Conservation (phyloP, 2,113 vertebrate species). For the Paramormyrops kingsleyae region DNA sequence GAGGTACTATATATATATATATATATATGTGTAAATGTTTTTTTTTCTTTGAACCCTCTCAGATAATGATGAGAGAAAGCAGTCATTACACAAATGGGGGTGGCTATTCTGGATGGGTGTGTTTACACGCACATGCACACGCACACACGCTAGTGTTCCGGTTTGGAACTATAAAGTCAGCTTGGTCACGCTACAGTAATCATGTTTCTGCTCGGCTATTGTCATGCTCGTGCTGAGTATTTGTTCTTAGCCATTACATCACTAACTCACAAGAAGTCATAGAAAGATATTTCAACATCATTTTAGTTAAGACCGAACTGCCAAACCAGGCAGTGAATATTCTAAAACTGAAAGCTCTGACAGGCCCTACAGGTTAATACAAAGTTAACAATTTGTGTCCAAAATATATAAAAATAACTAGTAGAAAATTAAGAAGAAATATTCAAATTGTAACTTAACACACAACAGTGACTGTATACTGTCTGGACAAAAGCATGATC, state of each 20-base stretch:
- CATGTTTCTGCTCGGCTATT: background rate
- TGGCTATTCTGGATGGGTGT: background rate
- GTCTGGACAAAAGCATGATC: background rate
- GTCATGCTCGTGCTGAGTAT: background rate
- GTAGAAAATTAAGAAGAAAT: background rate
- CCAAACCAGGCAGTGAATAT: background rate
- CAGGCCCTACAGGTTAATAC: background rate
- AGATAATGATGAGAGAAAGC: background rate
- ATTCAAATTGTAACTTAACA: background rate
- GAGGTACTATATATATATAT: background rate
- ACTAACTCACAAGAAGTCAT: background rate
- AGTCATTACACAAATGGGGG: background rate
- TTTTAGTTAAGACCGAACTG: background rate
- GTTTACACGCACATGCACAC: background rate
- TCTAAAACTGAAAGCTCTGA: background rate
- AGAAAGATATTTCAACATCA: background rate
- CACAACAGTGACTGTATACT: background rate
- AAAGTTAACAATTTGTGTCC: background rate
- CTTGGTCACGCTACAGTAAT: background rate
- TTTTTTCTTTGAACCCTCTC: background rate
- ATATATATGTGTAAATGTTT: background rate
- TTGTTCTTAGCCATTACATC: background rate
- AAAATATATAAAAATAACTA: background rate
- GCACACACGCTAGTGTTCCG: background rate
- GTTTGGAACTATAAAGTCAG: background rate